phyloP scores from a whole-genome alignment of 2,888 invertebrate genomes.

The Dusona sp. region DNA sequence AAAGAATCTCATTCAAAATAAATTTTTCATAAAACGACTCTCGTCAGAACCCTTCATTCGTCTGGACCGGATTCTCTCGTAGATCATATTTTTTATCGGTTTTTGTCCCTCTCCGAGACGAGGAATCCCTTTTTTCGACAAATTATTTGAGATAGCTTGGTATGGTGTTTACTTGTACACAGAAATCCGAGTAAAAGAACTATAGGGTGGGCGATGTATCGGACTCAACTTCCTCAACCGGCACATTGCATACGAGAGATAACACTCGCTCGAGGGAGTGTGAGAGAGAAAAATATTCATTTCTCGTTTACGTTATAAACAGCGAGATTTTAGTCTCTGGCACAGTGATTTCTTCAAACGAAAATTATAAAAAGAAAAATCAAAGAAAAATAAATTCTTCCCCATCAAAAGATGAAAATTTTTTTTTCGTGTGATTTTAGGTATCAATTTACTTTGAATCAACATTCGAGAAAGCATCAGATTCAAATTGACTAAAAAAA shows the following conservation, averaged over 20 bases:
- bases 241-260: constrained; percentile 50
- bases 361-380: background rate
- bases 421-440: too few species aligned
- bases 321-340: background rate
- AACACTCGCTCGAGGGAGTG: constrained; percentile 31
- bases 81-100: background rate
- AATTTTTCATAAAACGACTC: background rate
- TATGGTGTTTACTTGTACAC: constrained; percentile 2
- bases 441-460: too few species aligned
- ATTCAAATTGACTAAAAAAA: too few species aligned
- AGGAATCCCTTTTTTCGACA: background rate
- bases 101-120: constrained; percentile 5
- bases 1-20: background rate
- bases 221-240: constrained; percentile 71
- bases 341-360: background rate
- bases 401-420: background rate
- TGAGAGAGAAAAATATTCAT: constrained; percentile 42
- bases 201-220: constrained; percentile 71
- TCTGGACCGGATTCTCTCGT: constrained; percentile 14
- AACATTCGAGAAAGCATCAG: background rate
- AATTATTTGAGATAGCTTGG: constrained; percentile 47
- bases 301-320: constrained; percentile 16
- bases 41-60: background rate
- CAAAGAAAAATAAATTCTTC: background rate
- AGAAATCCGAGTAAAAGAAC: constrained; percentile 13